phyloP scores from a whole-genome alignment of 2,113 vertebrate genomes.

The Heteronetta atricapilla region DNA sequence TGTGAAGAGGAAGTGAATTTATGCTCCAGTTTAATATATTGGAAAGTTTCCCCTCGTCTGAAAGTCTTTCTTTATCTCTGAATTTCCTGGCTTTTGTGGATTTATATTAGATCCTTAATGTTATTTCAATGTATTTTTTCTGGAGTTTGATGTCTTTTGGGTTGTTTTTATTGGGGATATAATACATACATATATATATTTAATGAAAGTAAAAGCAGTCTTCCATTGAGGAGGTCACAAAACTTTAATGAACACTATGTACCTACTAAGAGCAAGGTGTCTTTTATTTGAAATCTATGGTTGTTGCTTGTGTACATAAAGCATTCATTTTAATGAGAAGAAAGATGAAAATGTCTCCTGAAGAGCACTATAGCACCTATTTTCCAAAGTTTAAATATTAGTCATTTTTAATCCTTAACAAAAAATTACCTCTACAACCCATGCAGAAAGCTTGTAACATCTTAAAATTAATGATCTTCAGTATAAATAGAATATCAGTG shows the following conservation, averaged over 20 bases:
- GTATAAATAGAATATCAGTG: background rate
- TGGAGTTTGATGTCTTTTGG: slow-evolving; percentile 57
- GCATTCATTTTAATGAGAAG: background rate
- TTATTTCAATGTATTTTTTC: slow-evolving; percentile 61
- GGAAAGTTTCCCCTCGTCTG: slow-evolving; percentile 53
- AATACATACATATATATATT: slow-evolving; percentile 23
- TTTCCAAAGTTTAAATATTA: background rate
- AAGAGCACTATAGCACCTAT: background rate
- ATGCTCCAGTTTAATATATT: slow-evolving; percentile 53
- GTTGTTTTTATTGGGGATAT: slow-evolving; percentile 58
- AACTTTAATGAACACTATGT: background rate
- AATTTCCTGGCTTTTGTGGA: slow-evolving; percentile 69
- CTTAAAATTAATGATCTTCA: background rate
- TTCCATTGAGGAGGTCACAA: slow-evolving; percentile 33
- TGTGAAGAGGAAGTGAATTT: slow-evolving; percentile 65
- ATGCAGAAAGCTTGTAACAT: background rate
- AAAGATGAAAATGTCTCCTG: background rate
- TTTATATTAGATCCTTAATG: slow-evolving; percentile 67
- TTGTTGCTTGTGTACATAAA: background rate
- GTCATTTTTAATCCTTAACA: background rate
- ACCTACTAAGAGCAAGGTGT: background rate
- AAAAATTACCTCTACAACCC: background rate
- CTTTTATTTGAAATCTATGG: background rate
- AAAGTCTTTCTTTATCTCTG: slow-evolving; percentile 68
- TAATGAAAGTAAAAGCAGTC: slow-evolving; percentile 56